These are phyloP conservation scores for Melanophora roralis DNA, from an alignment of 2,888 invertebrate species.

Conservation along the genomic window DNA sequence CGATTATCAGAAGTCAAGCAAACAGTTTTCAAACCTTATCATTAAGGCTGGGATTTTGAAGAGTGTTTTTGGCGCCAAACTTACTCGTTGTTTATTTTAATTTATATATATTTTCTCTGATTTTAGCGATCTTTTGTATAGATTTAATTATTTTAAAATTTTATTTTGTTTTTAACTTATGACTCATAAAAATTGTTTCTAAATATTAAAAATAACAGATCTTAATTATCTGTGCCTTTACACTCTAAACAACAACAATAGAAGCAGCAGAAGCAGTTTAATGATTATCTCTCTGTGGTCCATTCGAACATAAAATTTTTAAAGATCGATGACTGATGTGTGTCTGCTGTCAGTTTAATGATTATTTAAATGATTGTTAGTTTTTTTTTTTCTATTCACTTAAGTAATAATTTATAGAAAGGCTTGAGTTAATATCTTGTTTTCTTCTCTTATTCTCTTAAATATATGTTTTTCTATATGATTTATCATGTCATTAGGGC, in stretches of 20 bases:
- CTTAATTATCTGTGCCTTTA: not conserved
- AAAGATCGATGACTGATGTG: constrained; percentile 36
- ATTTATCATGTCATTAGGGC: constrained; percentile 38
- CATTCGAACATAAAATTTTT: not conserved
- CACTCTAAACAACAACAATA: not conserved
- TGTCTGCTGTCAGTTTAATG: constrained; percentile 19
- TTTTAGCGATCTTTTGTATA: constrained; percentile 11
- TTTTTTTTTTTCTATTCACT: not conserved
- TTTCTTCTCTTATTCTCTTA: too few relatives aligned
- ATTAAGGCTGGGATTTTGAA: not conserved
- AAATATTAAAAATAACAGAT: not conserved
- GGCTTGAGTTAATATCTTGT: not conserved
- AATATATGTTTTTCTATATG: not conserved
- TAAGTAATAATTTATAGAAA: not conserved
- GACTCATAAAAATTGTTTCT: constrained; percentile 19
- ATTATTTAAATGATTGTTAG: constrained; percentile 27
- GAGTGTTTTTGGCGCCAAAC: constrained; percentile 41
- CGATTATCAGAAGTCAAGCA: not conserved
- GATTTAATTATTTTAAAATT: not conserved
- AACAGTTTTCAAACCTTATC: not conserved
- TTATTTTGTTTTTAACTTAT: not conserved
- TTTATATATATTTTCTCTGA: not conserved
- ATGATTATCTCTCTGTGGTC: not conserved
- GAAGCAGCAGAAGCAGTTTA: not conserved
- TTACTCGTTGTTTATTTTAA: constrained; percentile 32